phyloP scores from a whole-genome alignment of 1,140 invertebrate species.

The Drosophila funebris region DNA sequence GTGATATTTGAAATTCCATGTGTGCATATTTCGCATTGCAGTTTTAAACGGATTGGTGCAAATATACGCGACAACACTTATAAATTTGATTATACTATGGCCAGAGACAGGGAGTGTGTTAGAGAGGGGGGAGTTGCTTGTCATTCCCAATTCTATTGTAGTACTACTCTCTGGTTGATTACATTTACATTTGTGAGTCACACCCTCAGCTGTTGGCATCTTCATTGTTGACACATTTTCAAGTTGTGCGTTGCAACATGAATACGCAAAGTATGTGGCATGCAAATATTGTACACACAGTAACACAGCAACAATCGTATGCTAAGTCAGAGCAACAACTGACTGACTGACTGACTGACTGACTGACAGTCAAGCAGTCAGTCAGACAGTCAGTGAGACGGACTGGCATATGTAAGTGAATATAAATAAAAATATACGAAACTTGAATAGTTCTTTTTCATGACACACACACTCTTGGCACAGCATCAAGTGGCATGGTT shows the following conservation, averaged over 20 bases:
- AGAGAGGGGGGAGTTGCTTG: too few species aligned
- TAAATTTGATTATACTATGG: slow-evolving; percentile 69
- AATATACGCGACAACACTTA: slow-evolving; percentile 22
- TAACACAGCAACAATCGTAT: background rate
- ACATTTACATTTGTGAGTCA: slow-evolving; percentile 52
- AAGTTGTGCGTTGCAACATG: slow-evolving; percentile 22
- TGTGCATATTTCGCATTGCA: background rate
- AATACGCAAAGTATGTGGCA: slow-evolving; percentile 8
- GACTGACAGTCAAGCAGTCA: background rate
- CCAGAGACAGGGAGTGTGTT: too few species aligned
- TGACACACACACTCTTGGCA: slow-evolving; percentile 29
- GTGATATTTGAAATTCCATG: slow-evolving; percentile 1
- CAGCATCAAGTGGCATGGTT: background rate
- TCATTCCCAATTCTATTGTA: background rate
- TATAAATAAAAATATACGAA: slow-evolving; percentile 35
- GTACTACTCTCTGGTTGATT: slow-evolving; percentile 42
- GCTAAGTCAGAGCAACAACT: background rate
- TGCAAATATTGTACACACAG: slow-evolving; percentile 11
- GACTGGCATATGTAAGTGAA: slow-evolving; percentile 6
- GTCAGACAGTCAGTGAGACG: background rate
- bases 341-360: background rate
- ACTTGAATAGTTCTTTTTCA: slow-evolving; percentile 29
- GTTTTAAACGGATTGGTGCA: slow-evolving; percentile 41
- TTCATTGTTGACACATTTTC: slow-evolving; percentile 39
- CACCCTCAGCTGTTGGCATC: slow-evolving; percentile 17